Evolutionary conservation across 2,113 vertebrate genomes (phyloP).

Genomic region (Trogon melanurus): DNA sequence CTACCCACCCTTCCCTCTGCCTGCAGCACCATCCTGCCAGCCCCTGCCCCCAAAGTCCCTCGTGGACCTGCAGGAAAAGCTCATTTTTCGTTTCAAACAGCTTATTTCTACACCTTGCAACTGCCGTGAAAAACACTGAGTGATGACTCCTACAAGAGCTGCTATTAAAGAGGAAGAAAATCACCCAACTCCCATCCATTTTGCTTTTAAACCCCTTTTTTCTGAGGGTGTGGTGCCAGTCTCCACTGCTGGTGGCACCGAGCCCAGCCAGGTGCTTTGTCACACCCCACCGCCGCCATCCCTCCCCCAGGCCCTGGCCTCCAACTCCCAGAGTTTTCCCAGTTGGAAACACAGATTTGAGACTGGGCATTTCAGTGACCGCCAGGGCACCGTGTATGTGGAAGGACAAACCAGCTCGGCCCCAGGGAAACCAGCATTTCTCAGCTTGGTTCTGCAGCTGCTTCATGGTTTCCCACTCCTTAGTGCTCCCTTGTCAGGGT

Average conservation of each 20-base stretch:
- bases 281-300: background rate
- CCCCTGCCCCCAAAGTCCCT: background rate
- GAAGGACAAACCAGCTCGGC: background rate
- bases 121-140: background rate
- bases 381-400: fast-evolving
- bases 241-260: background rate
- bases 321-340: background rate
- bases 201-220: background rate
- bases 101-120: background rate
- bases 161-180: background rate
- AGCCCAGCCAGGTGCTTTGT: background rate
- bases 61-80: background rate
- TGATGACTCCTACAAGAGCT: background rate
- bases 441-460: background rate
- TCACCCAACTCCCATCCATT: background rate
- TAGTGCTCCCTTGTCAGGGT: background rate
- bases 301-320: background rate
- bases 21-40: background rate
- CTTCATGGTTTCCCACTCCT: background rate
- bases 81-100: background rate
- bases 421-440: background rate
- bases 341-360: background rate
- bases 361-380: background rate
- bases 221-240: background rate
- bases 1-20: background rate